Conservation (phyloP, 2,113 vertebrate species). For the Tinamus guttatus region DNA sequence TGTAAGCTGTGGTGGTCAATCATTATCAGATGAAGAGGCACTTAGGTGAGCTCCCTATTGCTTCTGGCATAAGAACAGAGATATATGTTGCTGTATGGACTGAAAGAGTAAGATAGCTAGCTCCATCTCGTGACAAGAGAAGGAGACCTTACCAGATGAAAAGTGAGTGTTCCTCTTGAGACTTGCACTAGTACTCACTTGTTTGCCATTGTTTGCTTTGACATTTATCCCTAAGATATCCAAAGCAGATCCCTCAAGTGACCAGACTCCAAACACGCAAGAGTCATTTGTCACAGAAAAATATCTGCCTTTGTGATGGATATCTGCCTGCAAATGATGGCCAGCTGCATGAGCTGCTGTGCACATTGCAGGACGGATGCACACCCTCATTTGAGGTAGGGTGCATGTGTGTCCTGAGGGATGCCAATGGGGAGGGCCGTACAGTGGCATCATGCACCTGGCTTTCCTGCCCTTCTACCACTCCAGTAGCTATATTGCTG, state of each 20-base stretch:
- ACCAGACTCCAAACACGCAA: neutral
- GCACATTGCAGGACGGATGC: neutral
- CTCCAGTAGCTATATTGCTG: neutral
- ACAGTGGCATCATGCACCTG: neutral
- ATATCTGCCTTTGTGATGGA: rapidly evolving
- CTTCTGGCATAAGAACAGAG: neutral
- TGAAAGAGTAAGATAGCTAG: neutral
- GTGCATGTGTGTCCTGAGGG: rapidly evolving
- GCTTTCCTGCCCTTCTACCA: neutral
- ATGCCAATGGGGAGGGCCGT: rapidly evolving
- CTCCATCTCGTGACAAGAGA: neutral
- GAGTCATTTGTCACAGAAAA: neutral
- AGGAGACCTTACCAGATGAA: neutral
- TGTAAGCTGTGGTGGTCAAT: neutral
- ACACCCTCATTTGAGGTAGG: neutral
- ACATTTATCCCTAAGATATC: neutral
- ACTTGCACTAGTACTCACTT: neutral
- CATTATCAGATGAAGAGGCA: neutral
- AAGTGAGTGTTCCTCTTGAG: neutral
- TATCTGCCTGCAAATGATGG: neutral
- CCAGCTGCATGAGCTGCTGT: neutral
- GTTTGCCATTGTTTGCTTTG: neutral
- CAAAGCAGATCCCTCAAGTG: neutral
- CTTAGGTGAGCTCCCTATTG: neutral
- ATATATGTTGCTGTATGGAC: neutral